These are phyloP conservation scores for Hephaestus fuliginosus DNA, from an alignment of 2,797 vertebrate genomes.

Conservation along the genomic window DNA sequence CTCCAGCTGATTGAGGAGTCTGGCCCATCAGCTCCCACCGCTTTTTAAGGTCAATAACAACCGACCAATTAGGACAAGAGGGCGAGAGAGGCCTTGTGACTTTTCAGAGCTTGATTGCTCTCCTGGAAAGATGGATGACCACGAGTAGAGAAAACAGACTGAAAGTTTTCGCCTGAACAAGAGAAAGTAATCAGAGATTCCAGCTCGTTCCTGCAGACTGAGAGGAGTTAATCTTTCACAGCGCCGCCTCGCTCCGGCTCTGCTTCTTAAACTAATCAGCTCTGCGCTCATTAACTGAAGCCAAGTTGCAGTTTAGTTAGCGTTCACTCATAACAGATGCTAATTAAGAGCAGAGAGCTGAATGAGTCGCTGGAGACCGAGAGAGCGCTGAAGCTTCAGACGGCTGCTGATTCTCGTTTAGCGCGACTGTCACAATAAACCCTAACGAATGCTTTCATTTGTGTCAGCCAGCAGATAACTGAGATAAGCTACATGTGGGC, in stretches of 20 bases:
- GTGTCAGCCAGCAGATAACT: not conserved
- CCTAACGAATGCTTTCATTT: not conserved
- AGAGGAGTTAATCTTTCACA: constrained; percentile 25
- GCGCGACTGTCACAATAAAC: not conserved
- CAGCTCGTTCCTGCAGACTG: constrained; percentile 4
- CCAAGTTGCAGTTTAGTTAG: constrained; percentile 18
- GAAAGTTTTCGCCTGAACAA: not conserved
- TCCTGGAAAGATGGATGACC: not conserved
- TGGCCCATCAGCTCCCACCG: not conserved
- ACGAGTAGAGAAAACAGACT: not conserved
- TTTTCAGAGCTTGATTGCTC: not conserved
- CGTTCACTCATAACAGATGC: constrained; percentile 25
- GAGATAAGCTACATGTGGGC: too few species aligned
- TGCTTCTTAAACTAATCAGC: constrained; percentile 16
- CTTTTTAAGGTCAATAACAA: not conserved
- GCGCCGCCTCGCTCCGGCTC: not conserved
- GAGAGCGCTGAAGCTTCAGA: not conserved
- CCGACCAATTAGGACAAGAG: constrained; percentile 10
- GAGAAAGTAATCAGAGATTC: constrained; percentile 28
- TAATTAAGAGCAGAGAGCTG: constrained; percentile 25
- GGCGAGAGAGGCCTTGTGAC: not conserved
- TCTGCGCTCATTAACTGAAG: constrained; percentile 30
- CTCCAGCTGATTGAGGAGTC: constrained; percentile 25
- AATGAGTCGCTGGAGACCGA: not conserved
- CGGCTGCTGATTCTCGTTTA: not conserved